Evolutionary conservation across 2,888 invertebrate species (phyloP).

Genomic region (Tachystola acroxantha): DNA sequence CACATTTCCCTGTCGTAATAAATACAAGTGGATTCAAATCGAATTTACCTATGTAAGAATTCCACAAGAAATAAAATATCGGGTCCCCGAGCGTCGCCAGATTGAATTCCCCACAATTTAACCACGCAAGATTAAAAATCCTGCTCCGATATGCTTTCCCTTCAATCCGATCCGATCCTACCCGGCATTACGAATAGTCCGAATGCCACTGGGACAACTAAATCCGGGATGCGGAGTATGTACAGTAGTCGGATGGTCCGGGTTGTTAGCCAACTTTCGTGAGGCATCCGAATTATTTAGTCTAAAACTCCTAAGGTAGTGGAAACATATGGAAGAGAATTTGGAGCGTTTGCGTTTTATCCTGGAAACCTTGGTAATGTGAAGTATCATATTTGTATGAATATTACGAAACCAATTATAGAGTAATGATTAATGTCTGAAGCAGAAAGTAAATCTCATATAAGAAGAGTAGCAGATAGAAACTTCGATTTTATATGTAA

Average conservation of each 20-base stretch:
- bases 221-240: constrained; percentile 24
- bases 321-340: constrained; percentile 19
- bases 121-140: constrained; percentile 1
- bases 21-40: too few species aligned
- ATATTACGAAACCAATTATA: too few species aligned
- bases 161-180: constrained; percentile 4
- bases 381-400: too few species aligned
- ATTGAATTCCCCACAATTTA: constrained; percentile 1
- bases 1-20: too few species aligned
- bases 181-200: constrained; percentile 16
- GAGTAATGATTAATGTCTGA: too few species aligned
- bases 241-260: constrained; percentile 24
- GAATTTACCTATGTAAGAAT: too few species aligned
- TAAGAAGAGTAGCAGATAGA: too few species aligned
- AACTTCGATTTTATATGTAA: too few species aligned
- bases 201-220: constrained; percentile 32
- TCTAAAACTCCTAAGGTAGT: constrained; percentile 30
- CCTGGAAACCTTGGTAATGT: too few species aligned
- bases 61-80: neutral
- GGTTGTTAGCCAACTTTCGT: constrained; percentile 46
- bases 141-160: neutral
- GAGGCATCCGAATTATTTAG: constrained; percentile 53
- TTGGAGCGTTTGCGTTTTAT: constrained; percentile 5
- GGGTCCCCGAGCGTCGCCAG: neutral
- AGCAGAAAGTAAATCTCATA: too few species aligned